Conservation (phyloP, 1,140 invertebrate genomes). For the Pogonognathellus flavescens region DNA sequence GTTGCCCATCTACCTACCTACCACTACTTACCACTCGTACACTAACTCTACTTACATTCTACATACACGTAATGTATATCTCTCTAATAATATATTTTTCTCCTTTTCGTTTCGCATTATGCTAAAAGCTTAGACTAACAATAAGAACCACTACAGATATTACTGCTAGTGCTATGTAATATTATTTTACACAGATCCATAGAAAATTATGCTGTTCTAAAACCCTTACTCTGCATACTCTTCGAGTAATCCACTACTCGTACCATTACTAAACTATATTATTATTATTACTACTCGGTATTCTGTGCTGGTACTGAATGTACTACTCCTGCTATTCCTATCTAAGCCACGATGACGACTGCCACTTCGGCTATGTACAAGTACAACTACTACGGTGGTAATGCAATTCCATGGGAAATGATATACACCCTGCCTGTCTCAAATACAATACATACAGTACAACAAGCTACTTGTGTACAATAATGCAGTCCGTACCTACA, state of each 20-base stretch:
- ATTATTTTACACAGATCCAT: too few relatives aligned
- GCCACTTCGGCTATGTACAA: neutral
- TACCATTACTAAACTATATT: too few relatives aligned
- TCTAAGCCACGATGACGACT: neutral
- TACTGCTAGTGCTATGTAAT: too few relatives aligned
- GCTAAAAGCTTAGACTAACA: too few relatives aligned
- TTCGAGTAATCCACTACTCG: too few relatives aligned
- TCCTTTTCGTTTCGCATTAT: too few relatives aligned
- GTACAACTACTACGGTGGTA: neutral
- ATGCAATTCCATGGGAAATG: constrained; percentile 22
- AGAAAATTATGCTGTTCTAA: too few relatives aligned
- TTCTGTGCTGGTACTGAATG: neutral
- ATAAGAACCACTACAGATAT: too few relatives aligned
- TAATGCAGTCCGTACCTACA: neutral
- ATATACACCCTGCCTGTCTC: neutral
- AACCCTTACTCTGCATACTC: too few relatives aligned
- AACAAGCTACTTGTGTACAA: neutral
- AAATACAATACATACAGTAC: neutral
- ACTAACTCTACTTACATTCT: neutral
- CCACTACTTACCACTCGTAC: neutral
- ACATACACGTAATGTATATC: neutral
- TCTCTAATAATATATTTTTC: too few relatives aligned
- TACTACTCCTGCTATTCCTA: neutral
- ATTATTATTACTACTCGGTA: too few relatives aligned
- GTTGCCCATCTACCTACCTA: neutral